These are phyloP conservation scores for Perodicticus potto DNA, from an alignment of 2,797 vertebrate species.

Conservation along the genomic window DNA sequence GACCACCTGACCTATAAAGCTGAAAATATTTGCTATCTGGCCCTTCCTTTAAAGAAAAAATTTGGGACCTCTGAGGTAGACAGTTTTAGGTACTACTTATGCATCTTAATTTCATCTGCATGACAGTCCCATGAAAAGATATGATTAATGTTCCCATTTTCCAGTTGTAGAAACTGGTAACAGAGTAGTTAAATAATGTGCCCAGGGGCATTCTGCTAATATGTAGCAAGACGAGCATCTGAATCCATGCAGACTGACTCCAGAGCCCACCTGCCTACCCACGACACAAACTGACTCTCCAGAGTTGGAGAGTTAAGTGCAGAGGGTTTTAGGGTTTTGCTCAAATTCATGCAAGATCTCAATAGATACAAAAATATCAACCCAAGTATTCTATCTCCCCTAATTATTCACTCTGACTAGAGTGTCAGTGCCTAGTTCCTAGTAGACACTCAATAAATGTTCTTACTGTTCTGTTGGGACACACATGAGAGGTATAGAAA, in stretches of 20 bases:
- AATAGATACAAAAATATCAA: neutral
- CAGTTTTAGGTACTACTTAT: neutral
- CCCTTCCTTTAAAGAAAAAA: neutral
- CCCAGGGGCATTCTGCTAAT: neutral
- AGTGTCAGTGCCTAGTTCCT: neutral
- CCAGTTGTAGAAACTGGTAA: neutral
- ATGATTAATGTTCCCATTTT: neutral
- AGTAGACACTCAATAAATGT: neutral
- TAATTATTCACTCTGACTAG: neutral
- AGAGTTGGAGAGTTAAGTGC: neutral
- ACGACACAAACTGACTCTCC: neutral
- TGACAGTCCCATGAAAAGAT: neutral
- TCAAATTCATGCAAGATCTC: constrained; percentile 2
- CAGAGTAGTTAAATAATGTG: neutral
- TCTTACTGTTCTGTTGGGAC: neutral
- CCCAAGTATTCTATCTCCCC: neutral
- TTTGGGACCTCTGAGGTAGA: neutral
- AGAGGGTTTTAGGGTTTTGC: neutral
- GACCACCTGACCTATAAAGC: neutral
- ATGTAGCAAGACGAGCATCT: neutral
- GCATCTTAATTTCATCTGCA: neutral
- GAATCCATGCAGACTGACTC: neutral
- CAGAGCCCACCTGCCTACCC: neutral
- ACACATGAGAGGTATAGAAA: neutral
- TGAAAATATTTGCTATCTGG: neutral